Evolutionary conservation across 2,113 vertebrate genomes (phyloP), one percentile per base, ranked within the genome.

Genomic region (Phyllopteryx taeniolatus): DNA sequence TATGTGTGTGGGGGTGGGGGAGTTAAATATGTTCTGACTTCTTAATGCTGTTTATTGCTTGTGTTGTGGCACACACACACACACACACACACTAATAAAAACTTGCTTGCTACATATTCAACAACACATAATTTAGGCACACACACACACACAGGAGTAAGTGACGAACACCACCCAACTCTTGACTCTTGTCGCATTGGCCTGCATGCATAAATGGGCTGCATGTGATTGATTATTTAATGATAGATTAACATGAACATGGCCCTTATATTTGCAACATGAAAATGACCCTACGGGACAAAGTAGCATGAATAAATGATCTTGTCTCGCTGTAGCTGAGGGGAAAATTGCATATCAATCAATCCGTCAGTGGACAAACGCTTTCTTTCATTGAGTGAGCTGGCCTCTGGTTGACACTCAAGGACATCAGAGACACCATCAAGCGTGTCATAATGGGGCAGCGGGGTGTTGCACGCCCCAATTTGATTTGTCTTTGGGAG

Each of bases 321-420:
- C 43, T 69, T 75, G 82, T 81, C 71, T 60, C 47, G 51, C 22
- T 76, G 68, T 71, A 47, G 70, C 76, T n/a, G 47, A 76, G 77
- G 71, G 75, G 82, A 86, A 83, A 85, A 87, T 80, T 76, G 79
- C 76, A 83, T 80, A 87, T 89, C 77, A 82, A 89, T 87, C 87
- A 71, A 64, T 61, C 67, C 68, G 86, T 86, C 83, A 78, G 69
- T 82, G 79, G 76, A 85, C 83, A 77, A 84, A 73, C 73, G 67
- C 71, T 80, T 82, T 78, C 78, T 79, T 78, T 82, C 75, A 74
- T 72, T 74, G 51, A 49, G 74, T 39, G 75, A 57, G 59, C 62
- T 86, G 84, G 79, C 82, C 82, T 70, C 83, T 83, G 86, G 46
- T 82, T 87, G 74, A 87, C 81, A 82, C 85, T 79, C 78, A 84